phyloP scores from a whole-genome alignment of 2,888 invertebrate genomes.

The Rapana venosa region DNA sequence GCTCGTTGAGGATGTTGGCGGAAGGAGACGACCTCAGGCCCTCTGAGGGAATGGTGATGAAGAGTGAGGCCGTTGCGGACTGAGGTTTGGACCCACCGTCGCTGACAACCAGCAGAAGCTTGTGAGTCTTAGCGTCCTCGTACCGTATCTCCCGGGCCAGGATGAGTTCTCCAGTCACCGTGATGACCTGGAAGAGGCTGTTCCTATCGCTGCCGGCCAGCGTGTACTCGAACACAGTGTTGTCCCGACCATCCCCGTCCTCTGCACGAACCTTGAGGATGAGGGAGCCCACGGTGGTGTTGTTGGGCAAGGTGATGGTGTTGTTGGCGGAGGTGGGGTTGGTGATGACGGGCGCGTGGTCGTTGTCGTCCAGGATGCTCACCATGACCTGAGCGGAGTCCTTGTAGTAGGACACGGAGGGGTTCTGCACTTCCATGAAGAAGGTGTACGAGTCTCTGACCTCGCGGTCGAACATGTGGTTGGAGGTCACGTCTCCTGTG shows the following conservation, averaged over 20 bases:
- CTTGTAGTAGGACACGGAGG: conserved; percentile 82
- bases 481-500: conserved; percentile 90
- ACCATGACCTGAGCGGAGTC: conserved; percentile 95
- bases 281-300: conserved; percentile 63
- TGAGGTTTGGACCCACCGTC: conserved; percentile 52
- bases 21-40: conserved; percentile 40
- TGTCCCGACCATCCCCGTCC: conserved; percentile 94
- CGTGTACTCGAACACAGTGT: conserved; percentile 94
- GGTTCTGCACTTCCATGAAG: conserved; percentile 90
- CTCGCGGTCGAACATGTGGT: conserved; percentile 90
- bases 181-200: conserved; percentile 78
- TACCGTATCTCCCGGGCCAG: conserved; percentile 61
- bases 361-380: conserved; percentile 96
- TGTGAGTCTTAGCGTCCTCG: conserved; percentile 60
- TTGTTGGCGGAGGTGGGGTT: conserved; percentile 68
- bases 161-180: conserved; percentile 76
- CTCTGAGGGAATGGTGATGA: conserved; percentile 45
- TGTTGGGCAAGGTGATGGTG: conserved; percentile 64
- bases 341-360: conserved; percentile 87
- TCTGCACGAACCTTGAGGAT: conserved; percentile 86
- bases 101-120: conserved; percentile 63
- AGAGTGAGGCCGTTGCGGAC: conserved; percentile 34
- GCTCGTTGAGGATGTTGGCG: conserved; percentile 33
- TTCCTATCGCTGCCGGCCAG: conserved; percentile 85
- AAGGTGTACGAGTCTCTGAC: conserved; percentile 89